A percentile compares a stretch with the other conserved stretches of the same genome.
These are phyloP conservation scores for Diacarnus erythraeanus DNA, from an alignment of 37 sponge, comb jelly and placozoan species.

Conservation along the genomic window DNA sequence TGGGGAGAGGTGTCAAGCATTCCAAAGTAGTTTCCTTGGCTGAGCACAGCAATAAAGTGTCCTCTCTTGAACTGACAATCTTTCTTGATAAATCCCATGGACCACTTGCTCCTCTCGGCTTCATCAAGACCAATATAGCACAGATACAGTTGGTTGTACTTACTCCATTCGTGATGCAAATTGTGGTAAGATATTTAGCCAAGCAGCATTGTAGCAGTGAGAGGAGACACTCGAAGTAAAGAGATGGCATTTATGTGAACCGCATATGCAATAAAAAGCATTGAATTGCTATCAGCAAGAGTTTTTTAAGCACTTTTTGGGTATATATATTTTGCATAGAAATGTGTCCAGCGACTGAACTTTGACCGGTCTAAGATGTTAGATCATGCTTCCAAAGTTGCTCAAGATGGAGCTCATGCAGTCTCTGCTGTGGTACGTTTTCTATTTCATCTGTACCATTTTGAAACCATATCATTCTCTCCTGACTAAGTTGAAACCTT, in stretches of 20 bases:
- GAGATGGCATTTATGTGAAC: too few species aligned
- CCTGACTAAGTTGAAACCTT: too few species aligned
- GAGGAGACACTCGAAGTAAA: too few species aligned
- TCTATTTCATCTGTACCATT: neutral
- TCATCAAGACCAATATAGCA: conserved; percentile 26
- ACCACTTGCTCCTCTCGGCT: conserved; percentile 31
- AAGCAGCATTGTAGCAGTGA: too few species aligned
- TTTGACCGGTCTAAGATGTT: conserved; percentile 36
- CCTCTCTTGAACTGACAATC: conserved; percentile 32
- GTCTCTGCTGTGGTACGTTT: conserved; percentile 30
- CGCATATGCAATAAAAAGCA: too few species aligned
- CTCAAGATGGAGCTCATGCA: conserved; percentile 55
- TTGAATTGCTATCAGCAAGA: too few species aligned
- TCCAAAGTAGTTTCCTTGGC: conserved; percentile 38
- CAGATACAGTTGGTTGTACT: conserved; percentile 38
- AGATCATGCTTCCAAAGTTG: conserved; percentile 32
- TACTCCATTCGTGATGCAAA: conserved; percentile 36
- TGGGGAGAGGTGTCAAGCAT: neutral
- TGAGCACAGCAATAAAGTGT: conserved; percentile 31
- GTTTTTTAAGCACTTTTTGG: too few species aligned
- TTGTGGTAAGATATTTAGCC: conserved; percentile 59
- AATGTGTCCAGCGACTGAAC: conserved; percentile 39
- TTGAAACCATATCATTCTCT: too few species aligned
- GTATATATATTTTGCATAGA: conserved; percentile 29
- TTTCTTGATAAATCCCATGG: neutral